Conservation (phyloP, 2,888 invertebrate species). For the Nebria salina region DNA sequence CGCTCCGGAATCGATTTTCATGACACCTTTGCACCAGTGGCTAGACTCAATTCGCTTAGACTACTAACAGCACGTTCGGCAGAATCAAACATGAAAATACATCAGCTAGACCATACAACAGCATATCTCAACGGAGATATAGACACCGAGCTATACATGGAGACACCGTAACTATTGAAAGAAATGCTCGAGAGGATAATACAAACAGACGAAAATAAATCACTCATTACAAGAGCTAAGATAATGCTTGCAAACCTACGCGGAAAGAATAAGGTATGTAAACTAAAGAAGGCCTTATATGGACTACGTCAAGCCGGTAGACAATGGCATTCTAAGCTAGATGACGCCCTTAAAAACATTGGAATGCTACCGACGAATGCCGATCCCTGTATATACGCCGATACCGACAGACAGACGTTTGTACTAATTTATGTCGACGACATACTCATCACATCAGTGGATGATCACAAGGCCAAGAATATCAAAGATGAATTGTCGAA, state of each 20-base stretch:
- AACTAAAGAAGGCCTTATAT: constrained; percentile 50
- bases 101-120: constrained; percentile 44
- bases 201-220: constrained; percentile 16
- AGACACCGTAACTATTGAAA: constrained; percentile 42
- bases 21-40: neutral
- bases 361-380: constrained; percentile 44
- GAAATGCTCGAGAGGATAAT: constrained; percentile 34
- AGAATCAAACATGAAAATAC: constrained; percentile 35
- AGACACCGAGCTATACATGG: constrained; percentile 48
- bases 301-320: constrained; percentile 50
- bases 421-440: constrained; percentile 52
- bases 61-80: constrained; percentile 25
- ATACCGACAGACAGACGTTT: constrained; percentile 43
- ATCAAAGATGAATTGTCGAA: constrained; percentile 44
- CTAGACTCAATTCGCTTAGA: constrained; percentile 24
- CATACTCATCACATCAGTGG: constrained; percentile 49
- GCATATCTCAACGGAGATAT: constrained; percentile 46
- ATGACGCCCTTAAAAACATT: constrained; percentile 45
- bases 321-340: constrained; percentile 49
- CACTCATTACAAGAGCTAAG: constrained; percentile 20
- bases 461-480: constrained; percentile 38
- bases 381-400: constrained; percentile 50
- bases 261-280: constrained; percentile 49
- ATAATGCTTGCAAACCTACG: constrained; percentile 22
- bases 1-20: too few species aligned